Conservation (phyloP, 2,888 invertebrate genomes). For the Onthophagus sagittarius region DNA sequence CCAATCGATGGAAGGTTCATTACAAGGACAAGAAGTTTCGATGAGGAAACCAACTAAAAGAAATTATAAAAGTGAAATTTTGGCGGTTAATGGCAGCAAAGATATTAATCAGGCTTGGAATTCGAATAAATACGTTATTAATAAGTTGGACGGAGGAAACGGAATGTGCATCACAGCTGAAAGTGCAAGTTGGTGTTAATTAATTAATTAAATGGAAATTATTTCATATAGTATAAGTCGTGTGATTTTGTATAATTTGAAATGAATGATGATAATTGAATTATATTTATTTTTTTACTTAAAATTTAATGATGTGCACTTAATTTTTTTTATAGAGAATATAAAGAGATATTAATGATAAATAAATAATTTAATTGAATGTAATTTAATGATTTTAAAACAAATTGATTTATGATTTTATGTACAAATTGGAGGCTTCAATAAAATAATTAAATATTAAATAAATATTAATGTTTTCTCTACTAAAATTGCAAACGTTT, state of each 20-base stretch:
- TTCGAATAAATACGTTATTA: constrained; percentile 15
- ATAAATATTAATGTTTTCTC: no score
- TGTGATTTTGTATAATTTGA: not conserved
- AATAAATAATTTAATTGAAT: no score
- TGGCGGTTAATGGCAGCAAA: constrained; percentile 26
- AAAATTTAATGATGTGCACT: not conserved
- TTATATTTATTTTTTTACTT: not conserved
- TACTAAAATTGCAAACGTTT: no score
- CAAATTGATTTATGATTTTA: not conserved
- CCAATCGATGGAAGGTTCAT: constrained; percentile 60
- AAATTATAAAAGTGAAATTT: constrained; percentile 54
- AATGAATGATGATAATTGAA: not conserved
- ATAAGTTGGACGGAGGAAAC: not conserved
- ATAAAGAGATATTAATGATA: no score
- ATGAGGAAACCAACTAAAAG: constrained; percentile 58
- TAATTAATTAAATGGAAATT: not conserved
- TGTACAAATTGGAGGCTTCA: not conserved
- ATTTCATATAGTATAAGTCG: not conserved
- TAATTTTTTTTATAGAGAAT: not conserved
- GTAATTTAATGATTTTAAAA: no score
- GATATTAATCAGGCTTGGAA: constrained; percentile 24
- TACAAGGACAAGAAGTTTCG: constrained; percentile 32
- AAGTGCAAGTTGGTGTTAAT: constrained; percentile 43
- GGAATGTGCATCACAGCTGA: constrained; percentile 26
- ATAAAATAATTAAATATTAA: not conserved